Evolutionary conservation across 2,113 vertebrate species (phyloP).

Genomic region (Nanorana parkeri): DNA sequence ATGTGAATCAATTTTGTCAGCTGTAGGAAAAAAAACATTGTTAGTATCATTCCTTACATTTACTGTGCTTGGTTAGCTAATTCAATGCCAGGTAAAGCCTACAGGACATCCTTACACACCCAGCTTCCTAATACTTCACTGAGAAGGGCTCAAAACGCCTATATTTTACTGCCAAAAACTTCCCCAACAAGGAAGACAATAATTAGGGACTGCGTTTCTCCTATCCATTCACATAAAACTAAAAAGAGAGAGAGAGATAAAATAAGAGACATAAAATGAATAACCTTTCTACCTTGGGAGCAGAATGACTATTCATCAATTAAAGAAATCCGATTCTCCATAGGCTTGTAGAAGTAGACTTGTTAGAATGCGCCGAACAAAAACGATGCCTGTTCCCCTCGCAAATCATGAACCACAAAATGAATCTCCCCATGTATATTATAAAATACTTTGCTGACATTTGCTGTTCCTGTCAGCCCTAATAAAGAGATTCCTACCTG

Average conservation of each 20-base stretch:
- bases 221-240: slow-evolving; percentile 17
- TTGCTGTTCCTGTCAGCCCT: slow-evolving; percentile 77
- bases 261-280: slow-evolving; percentile 8
- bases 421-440: slow-evolving; percentile 71
- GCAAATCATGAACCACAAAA: slow-evolving; percentile 65
- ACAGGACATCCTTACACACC: slow-evolving; percentile 55
- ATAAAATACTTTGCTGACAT: slow-evolving; percentile 77
- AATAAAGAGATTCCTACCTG: slow-evolving; percentile 87
- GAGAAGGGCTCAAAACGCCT: slow-evolving; percentile 38
- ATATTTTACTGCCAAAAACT: slow-evolving; percentile 55
- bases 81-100: slow-evolving; percentile 53
- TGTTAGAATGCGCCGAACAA: slow-evolving; percentile 63
- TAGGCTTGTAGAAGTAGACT: slow-evolving; percentile 43
- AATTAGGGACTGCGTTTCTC: slow-evolving; percentile 29
- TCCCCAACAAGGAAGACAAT: slow-evolving; percentile 51
- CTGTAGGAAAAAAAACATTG: slow-evolving; percentile 4
- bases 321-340: background rate
- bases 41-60: slow-evolving; percentile 7
- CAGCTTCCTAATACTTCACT: slow-evolving; percentile 50
- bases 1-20: no score
- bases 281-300: slow-evolving; percentile 5
- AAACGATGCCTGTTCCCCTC: slow-evolving; percentile 54
- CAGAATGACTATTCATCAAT: slow-evolving; percentile 45
- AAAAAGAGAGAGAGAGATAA: slow-evolving; percentile 7
- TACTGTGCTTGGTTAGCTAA: slow-evolving; percentile 36